Base-by-base conservation (phyloP, 2,888 invertebrate genomes). In the Anticlea derivata region DNA sequence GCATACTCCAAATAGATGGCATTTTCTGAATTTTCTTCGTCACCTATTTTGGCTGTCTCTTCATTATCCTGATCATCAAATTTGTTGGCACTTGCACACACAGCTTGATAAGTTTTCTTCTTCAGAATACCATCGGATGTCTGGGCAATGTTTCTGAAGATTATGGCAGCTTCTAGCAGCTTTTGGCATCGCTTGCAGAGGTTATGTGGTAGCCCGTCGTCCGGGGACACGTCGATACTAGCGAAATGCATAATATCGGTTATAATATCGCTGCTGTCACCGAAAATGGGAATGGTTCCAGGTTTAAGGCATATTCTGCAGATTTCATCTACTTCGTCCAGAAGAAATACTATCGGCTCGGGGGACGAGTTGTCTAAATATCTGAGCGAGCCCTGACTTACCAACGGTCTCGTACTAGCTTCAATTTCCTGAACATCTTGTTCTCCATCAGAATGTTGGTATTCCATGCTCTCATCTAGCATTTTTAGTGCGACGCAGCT, bases 1-100 rank as follows among this genome's bases (percentile, higher is more conserved):
- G 20, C 34, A 31, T 23, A 48, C 31, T 51, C 50, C 1, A 55
- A n/a, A 37, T 55, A 50, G 10, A 45, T 38, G 30, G 33, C 17
- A 37, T 10, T 13, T 22, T 55, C 37, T 10, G 33, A 55, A 29
- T 23, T 10, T 17, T 26, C 38, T 10, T 10, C 27, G 22, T 48
- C 48, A 13, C 27, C 24, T 12, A 17, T 23, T 38, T 29, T 34
- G 11, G 1, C 10, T 34, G 8, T n/a, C 10, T 33, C 6, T 24
- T 12, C 24, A 7, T 5, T 26, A 11, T 31, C 12, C 7, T 13
- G 6, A 22, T 26, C 10, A 8, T 8, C 17, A 33, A 4, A 13
- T 23, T 8, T 10, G 13, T 20, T 31, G 13, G 22, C 17, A 17
- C 38, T 40, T 11, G 20, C 22, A 8, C 7, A n/a, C 2, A 27